Base-by-base conservation (phyloP, 1,140 invertebrate genomes). In the Drosophila nikananu region DNA sequence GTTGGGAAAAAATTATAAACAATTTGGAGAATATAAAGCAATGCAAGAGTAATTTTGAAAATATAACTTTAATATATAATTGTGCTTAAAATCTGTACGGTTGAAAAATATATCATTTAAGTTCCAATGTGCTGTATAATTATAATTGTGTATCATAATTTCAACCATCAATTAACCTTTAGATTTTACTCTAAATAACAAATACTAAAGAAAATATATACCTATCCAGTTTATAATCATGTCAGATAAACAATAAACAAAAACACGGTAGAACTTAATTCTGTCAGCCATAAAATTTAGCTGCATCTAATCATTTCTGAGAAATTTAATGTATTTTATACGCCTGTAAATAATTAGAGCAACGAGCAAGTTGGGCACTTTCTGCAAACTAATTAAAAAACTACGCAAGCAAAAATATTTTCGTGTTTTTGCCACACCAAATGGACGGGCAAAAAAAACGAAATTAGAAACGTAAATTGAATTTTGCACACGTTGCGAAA, bases 391-490 rank as follows among this genome's bases (percentile, higher is more conserved):
- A 87, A 87, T 87, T 87, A 87, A 76, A 84, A 89, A 87, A 83
- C 77, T 81, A 72, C 49, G 86, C 73, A 59, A 65, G 86, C 81
- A 65, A 89, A 89, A 84, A 90, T 89, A 81, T 90, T 89, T 89
- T 89, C 68, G 68, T 68, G 83, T 81, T 89, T 87, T 87, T 83
- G 63, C 54, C 57, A 72, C 21, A 41, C 37, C 12, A 17, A 54
- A 42, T 64, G 41, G 54, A 42, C 9, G 23, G 19, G 41, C 9
- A 42, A 21, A 79, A 79, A 70, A 72, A 67, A 81, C 68, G 52
- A 81, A 89, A 89, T 89, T 89, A 84, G 84, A 83, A 89, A 83
- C 52, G 77, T 74, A 89, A 83, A 87, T 87, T 77, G 84, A 89
- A 89, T 87, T 89, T 19, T 75, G 84, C 77, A 77, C 66, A 72